A percentile compares a stretch with the other conserved stretches of the same genome.
These are phyloP conservation scores for Zingel zingel DNA, from an alignment of 2,113 vertebrate species.

Conservation along the genomic window DNA sequence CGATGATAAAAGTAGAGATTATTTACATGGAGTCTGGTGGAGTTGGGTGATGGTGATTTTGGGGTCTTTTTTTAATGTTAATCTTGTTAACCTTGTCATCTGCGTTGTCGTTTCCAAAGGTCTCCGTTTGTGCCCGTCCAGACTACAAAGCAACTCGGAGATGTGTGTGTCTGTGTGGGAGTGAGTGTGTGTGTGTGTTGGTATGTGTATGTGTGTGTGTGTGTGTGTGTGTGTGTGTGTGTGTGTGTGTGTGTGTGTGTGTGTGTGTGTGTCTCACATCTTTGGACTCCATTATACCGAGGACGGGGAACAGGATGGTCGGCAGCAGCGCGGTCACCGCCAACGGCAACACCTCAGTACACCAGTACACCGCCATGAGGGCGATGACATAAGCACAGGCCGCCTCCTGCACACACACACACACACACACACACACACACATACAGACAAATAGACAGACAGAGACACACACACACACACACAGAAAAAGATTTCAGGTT, in stretches of 20 bases:
- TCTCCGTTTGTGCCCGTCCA: too few relatives aligned
- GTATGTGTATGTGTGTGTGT: too few relatives aligned
- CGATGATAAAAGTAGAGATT: too few relatives aligned
- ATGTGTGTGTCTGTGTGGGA: too few relatives aligned
- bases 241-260: not conserved
- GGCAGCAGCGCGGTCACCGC: constrained; percentile 93
- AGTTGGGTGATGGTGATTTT: too few relatives aligned
- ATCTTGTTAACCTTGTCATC: too few relatives aligned
- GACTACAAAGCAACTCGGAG: too few relatives aligned
- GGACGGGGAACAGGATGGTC: constrained; percentile 90
- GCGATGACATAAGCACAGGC: constrained; percentile 91
- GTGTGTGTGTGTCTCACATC: constrained; percentile 77
- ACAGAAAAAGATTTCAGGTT: not conserved
- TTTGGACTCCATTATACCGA: constrained; percentile 92
- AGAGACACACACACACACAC: not conserved
- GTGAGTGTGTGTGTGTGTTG: not conserved
- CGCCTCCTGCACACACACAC: constrained; percentile 84
- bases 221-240: not conserved
- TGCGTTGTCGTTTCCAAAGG: too few relatives aligned
- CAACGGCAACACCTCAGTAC: constrained; percentile 94
- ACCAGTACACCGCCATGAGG: constrained; percentile 96
- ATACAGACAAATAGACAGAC: constrained; percentile 30
- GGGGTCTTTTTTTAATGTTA: too few relatives aligned
- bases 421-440: constrained; percentile 42
- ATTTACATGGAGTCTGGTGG: too few relatives aligned